Evolutionary conservation across 1,140 invertebrate species (phyloP), one percentile per base, ranked within the genome.

Genomic region (Drosophila tani): DNA sequence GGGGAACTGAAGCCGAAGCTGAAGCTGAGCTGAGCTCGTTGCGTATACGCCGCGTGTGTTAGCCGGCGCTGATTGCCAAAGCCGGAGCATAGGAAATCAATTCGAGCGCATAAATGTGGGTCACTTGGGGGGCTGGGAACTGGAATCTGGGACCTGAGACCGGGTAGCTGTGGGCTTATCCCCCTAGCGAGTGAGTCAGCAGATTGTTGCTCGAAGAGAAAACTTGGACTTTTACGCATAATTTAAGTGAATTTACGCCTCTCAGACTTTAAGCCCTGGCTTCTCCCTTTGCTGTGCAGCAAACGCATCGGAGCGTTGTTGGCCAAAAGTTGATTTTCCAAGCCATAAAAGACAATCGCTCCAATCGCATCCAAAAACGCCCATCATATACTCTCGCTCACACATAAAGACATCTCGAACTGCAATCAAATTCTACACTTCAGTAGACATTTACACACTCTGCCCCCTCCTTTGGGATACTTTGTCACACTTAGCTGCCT

Each of bases 361-460:
- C 2, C 75, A 35, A 35, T 35, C 32, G 78, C 71, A 85, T 43
- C 43, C 75, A 88, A 75, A 90, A 81, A 55, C 63, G 77, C 78
- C 21, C 78, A 67, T 74, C 77, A 80, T 71, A 57, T 24, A 77
- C 75, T 65, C 80, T 67, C 67, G 79, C 75, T 62, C 71, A 71
- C 82, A 65, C 84, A 87, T 90, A 90, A 90, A 90, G 85, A 90
- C 85, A 90, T 90, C 87, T 85, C 79, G 67, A 90, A 90, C 66
- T 90, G 85, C 85, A 90, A 90, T 90, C 85, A 90, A 90, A 90
- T 90, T 90, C 85, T 90, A 85, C 85, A 90, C 85, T 90, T 67
- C 81, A 90, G 75, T 90, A 84, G 81, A 85, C 84, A 87, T 88
- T 87, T 79, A 86, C 75, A 79, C 64, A 67, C 70, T 46, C 29